Evolutionary conservation across 2,113 vertebrate species (phyloP).

Genomic region (Archocentrus centrarchus): DNA sequence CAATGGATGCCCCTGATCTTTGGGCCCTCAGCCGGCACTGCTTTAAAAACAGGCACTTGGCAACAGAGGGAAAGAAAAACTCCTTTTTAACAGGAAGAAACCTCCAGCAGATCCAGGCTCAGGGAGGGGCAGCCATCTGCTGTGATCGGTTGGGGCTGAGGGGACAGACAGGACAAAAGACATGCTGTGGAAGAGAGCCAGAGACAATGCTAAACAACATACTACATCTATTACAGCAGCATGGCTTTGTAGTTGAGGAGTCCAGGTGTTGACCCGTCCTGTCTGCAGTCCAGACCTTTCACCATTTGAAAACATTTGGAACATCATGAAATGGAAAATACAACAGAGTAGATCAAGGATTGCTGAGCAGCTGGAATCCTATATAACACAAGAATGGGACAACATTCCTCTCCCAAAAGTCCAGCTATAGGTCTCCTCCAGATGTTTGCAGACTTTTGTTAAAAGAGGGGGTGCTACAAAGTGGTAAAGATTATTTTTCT

Average conservation of each 20-base stretch:
- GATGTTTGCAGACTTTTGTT: not conserved
- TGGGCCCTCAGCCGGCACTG: too few relatives aligned
- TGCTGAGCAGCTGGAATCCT: not conserved
- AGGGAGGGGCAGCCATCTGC: too few relatives aligned
- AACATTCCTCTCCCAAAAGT: accelerated
- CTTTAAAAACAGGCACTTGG: too few relatives aligned
- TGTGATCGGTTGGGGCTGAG: too few relatives aligned
- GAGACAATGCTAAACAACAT: not conserved
- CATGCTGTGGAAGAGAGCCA: too few relatives aligned
- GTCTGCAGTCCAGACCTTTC: not conserved
- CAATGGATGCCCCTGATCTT: too few relatives aligned
- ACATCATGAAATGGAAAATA: not conserved
- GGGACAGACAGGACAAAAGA: too few relatives aligned
- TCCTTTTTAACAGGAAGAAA: too few relatives aligned
- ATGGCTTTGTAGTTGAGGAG: not conserved
- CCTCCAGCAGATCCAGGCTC: too few relatives aligned
- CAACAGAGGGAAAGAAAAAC: too few relatives aligned
- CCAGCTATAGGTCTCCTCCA: not conserved
- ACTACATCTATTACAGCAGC: not conserved
- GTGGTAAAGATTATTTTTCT: accelerated
- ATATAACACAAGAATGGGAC: not conserved
- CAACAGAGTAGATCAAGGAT: not conserved
- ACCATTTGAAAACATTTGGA: not conserved
- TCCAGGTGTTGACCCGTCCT: not conserved
- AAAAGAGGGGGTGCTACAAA: not conserved